Evolutionary conservation across 2,113 vertebrate species (phyloP).

Genomic region (Pollachius pollachius): DNA sequence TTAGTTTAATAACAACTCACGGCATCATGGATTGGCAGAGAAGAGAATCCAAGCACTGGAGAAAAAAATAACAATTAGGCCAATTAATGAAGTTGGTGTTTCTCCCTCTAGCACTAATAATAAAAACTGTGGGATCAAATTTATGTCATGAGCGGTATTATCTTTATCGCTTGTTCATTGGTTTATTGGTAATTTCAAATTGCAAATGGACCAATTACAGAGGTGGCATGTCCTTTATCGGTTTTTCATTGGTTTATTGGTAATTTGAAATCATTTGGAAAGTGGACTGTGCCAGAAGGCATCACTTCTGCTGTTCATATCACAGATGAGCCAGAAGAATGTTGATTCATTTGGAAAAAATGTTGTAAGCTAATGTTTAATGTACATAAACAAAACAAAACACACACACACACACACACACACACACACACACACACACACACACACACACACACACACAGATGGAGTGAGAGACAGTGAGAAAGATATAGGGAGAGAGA

Average conservation of each 20-base stretch:
- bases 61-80: conserved; percentile 70
- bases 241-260: conserved; percentile 80
- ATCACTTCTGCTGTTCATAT: conserved; percentile 65
- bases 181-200: conserved; percentile 52
- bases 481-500: too few relatives aligned
- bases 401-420: neutral
- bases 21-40: conserved; percentile 48
- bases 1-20: conserved; percentile 62
- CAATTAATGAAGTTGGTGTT: conserved; percentile 80
- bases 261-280: conserved; percentile 91
- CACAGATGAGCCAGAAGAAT: conserved; percentile 9
- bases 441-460: conserved; percentile 46
- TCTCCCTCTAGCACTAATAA: conserved; percentile 81
- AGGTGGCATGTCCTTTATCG: conserved; percentile 76
- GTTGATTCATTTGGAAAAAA: too few relatives aligned
- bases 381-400: conserved; percentile 73
- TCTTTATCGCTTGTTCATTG: conserved; percentile 78
- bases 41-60: conserved; percentile 47
- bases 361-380: conserved; percentile 16
- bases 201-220: conserved; percentile 52
- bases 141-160: conserved; percentile 76
- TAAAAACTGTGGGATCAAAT: conserved; percentile 83
- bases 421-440: conserved; percentile 63
- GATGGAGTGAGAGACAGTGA: too few relatives aligned
- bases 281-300: conserved; percentile 84